These are phyloP conservation scores for Serinus canaria DNA, from an alignment of 2,113 vertebrate species.

Conservation along the genomic window DNA sequence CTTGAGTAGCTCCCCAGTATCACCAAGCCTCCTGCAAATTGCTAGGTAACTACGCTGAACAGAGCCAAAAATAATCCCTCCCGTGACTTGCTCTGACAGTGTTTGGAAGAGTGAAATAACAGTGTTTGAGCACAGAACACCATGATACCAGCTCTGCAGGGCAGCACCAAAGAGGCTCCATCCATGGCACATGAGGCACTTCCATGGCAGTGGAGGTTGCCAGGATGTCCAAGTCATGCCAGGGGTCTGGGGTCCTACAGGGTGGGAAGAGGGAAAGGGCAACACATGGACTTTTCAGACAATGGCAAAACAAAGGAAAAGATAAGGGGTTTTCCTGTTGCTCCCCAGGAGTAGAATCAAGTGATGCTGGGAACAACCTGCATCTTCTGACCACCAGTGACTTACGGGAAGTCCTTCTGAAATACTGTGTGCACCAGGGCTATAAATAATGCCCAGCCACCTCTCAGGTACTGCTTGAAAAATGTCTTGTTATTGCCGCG, in stretches of 20 bases:
- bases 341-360: not conserved
- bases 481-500: not conserved
- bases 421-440: not conserved
- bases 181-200: not conserved
- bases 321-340: not conserved
- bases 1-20: not conserved
- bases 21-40: slow-evolving; percentile 25
- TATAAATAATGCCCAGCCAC: not conserved
- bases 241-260: not conserved
- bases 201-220: not conserved
- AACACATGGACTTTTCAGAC: rapidly evolving
- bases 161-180: not conserved
- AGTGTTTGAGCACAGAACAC: not conserved
- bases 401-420: not conserved
- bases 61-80: slow-evolving; percentile 32
- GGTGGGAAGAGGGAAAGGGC: not conserved
- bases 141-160: rapidly evolving
- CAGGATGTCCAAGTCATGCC: not conserved
- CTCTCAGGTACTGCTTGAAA: not conserved
- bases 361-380: rapidly evolving
- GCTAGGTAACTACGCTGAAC: slow-evolving; percentile 25
- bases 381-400: not conserved
- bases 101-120: slow-evolving; percentile 1
- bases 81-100: not conserved
- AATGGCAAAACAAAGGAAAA: not conserved